Evolutionary conservation across 2,888 invertebrate genomes (phyloP).

Genomic region (Bembecia ichneumoniformis): DNA sequence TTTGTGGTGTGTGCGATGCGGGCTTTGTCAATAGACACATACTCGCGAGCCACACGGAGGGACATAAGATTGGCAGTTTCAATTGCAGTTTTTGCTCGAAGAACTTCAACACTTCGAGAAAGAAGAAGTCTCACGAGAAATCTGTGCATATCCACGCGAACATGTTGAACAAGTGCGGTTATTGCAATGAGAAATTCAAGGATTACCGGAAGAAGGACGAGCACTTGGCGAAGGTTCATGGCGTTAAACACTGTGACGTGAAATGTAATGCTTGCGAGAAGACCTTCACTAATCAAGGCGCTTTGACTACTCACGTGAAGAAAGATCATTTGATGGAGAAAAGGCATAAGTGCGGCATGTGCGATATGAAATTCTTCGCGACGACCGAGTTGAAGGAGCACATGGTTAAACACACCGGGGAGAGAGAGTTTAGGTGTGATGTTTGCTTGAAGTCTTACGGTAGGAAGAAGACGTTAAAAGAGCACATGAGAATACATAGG

Average conservation of each 20-base stretch:
- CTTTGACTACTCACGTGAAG: conserved; percentile 15
- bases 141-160: conserved; percentile 24
- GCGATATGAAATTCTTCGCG: conserved; percentile 23
- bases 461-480: conserved; percentile 30
- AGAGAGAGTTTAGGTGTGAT: conserved; percentile 45
- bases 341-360: conserved; percentile 17
- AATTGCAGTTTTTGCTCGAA: conserved; percentile 1
- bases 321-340: conserved; percentile 20
- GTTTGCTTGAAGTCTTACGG: conserved; percentile 40
- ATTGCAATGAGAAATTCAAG: conserved; percentile 1
- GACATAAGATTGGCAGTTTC: background rate
- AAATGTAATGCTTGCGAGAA: conserved; percentile 16
- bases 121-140: conserved; percentile 30
- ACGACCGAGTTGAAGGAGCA: conserved; percentile 39
- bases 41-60: background rate
- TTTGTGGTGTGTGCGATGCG: conserved; percentile 28
- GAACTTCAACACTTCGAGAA: conserved; percentile 6
- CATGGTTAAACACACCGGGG: conserved; percentile 47
- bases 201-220: conserved; percentile 4
- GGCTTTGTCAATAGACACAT: conserved; percentile 18
- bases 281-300: conserved; percentile 11
- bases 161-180: conserved; percentile 26
- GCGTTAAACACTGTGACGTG: conserved; percentile 5
- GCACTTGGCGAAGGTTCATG: conserved; percentile 6
- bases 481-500: conserved; percentile 36